Base-by-base conservation (phyloP, 2,113 vertebrate genomes). In the Pseudopodoces humilis region DNA sequence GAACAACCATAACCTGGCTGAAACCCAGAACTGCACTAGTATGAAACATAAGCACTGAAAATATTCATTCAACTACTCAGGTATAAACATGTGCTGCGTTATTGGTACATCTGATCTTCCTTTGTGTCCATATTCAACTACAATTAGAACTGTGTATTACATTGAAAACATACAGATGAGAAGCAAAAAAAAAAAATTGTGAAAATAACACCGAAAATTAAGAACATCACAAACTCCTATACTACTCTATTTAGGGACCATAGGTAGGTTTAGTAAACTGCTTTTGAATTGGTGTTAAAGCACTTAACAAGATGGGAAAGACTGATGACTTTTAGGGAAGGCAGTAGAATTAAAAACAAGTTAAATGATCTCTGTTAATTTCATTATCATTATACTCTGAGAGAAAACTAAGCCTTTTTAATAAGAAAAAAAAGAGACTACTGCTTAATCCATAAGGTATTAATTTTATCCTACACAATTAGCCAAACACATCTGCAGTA, bases 301-400 rank as follows among this genome's bases (percentile, higher is more conserved):
- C 90, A 84, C 56, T 35, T 83, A 83, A 91, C 59, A 39, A 24
- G 78, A 94, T 16, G 9, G 31, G 49, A 86, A 88, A 55, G 65
- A 86, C 4, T 90, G 44, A 14, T 43, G 50, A 74, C 37, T 81
- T 92, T 65, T 41, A 75, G 30, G 20, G 46, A 94, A 94, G 31
- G 58, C 2, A 3, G 63, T 6, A 76, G 53, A 62, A 68, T 35
- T 82, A 33, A 88, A 90, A 94, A 35, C 25, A 77, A 84, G 84
- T 88, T 68, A 92, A 94, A 93, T 69, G 1, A 37, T 55, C 49
- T 91, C 86, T 86, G 71, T 37, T 93, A 53, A 80, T 94, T 94
- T 94, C 91, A 87, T 68, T 94, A 78, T 56, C 60, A 46, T 81
- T 69, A 63, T 62, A 81, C 64, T 71, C 63, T 31, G 37, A 93